Evolutionary conservation across 2,113 vertebrate species (phyloP), one percentile per base, ranked within the genome.

Genomic region (Ariopsis seemanni): DNA sequence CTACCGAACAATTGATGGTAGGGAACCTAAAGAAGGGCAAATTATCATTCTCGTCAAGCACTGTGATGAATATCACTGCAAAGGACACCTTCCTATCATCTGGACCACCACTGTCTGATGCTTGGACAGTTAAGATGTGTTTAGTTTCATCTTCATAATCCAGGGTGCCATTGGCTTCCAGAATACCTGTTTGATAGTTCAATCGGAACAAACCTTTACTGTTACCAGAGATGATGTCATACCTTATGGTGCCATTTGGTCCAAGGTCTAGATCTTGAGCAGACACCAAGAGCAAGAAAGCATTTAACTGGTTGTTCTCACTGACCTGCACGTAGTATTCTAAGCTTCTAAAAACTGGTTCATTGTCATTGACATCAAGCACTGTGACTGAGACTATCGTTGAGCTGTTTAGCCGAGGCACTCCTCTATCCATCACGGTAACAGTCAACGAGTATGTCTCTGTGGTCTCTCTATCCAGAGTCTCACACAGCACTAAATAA

Each of bases 31-130:
- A 99, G 85, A 95, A 94, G 0, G 97, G 98, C 9, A 91, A 87
- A 53, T 97, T 96, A 89, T 99, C 97, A 14, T 99, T 99, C 75
- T 97, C 97, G 87, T 99, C 98, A 67, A 97, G 90, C 77, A 99
- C 58, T 0, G 58, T 93, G 82, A 99, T 63, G 25, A 90, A 92
- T 82, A 98, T 92, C 80, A 95, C 57, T 0, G 97, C 91, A 88
- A 99, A 97, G 81, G 96, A 95, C 48, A 91, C 88, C 8, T 97
- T 95, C 78, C 92, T 94, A 57, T 91, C 72, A 85, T 91, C 89
- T 84, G 91, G 87, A 85, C 89, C 88, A 0, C 93, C 95, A 14
- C 94, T 93, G 90, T 98, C 97, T 0, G 93, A 94, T 25, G 96
- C 98, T 92, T 93, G 95, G 88, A 99, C 86, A 12, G 95, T 95